Base-by-base conservation (phyloP, 2,797 vertebrate genomes). In the Tragopan temminckii region DNA sequence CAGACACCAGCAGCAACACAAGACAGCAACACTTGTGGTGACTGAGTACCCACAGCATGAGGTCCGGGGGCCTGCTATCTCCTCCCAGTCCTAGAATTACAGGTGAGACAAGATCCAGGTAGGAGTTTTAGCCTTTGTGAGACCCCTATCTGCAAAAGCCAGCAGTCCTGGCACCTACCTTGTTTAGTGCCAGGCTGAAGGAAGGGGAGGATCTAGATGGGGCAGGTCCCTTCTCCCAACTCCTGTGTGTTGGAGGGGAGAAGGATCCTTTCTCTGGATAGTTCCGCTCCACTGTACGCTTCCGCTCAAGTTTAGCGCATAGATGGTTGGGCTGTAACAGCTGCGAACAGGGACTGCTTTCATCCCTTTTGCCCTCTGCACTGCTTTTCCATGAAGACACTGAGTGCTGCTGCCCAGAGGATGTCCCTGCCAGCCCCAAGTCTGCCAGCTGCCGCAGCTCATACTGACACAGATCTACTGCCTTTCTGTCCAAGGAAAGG, bases 191-290 rank as follows among this genome's bases (percentile, higher is more conserved):
- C 82, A 95, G 90, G 89, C 77, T 95, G 87, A 96, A 94, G 74
- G 95, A 97, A 94, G 89, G 95, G 89, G 96, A 96, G 48, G 94
- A 76, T 91, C 89, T 95, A 95, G 97, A 66, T 81, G 95, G 95
- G 78, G 78, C 75, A 93, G 85, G 94, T 45, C 84, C 89, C 78
- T 96, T 96, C 85, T 96, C 96, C 69, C 25, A 90, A 93, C 94
- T 97, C 96, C 94, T 94, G 85, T 43, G 35, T 71, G 95, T 95
- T 76, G 89, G 90, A 94, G 92, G 48, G 80, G 96, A 97, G 62
- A 93, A 97, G 78, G 94, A 96, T 90, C 91, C 89, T 82, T 97
- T 96, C 71, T 96, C 94, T 83, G 94, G 63, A 76, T 86, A 95
- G 88, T 88, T 93, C 42, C 40, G 88, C 58, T 97, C 95, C 85